Evolutionary conservation across 2,888 invertebrate genomes (phyloP).

Genomic region (Pachymerium ferrugineum): DNA sequence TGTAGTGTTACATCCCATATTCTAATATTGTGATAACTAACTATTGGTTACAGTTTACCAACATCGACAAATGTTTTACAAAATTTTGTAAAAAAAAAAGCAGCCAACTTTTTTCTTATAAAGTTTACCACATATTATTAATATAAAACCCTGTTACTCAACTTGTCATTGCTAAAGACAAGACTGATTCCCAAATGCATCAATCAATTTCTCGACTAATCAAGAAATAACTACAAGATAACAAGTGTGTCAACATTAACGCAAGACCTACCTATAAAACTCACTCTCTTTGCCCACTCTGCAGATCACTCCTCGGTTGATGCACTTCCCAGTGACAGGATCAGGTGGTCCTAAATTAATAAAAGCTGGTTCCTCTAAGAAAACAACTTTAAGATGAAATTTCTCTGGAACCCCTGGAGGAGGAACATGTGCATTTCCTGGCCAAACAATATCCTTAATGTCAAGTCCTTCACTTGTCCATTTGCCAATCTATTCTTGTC

Average conservation of each 20-base stretch:
- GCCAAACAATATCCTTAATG: conserved; percentile 98
- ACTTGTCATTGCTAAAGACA: no score
- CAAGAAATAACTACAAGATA: background rate
- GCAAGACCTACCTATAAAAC: background rate
- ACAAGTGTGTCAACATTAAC: no score
- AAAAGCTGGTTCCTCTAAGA: conserved; percentile 92
- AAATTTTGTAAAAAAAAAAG: no score
- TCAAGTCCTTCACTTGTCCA: conserved; percentile 59
- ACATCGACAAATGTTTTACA: no score
- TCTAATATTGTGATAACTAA: no score
- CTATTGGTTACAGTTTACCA: no score
- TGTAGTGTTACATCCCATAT: no score
- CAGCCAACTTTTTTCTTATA: no score
- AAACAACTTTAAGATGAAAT: conserved; percentile 82
- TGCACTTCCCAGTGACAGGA: conserved; percentile 83
- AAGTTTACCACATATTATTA: no score
- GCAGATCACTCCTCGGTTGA: conserved; percentile 82
- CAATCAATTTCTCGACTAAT: background rate
- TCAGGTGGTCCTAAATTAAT: conserved; percentile 90
- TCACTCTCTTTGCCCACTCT: conserved; percentile 45
- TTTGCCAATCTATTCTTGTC: conserved; percentile 31
- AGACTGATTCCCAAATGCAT: no score
- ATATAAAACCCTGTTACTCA: no score
- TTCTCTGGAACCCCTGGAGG: conserved; percentile 98
- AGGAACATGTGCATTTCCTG: conserved; percentile 88